Conservation (phyloP, 2,113 vertebrate species). For the Pampusana beccarii region DNA sequence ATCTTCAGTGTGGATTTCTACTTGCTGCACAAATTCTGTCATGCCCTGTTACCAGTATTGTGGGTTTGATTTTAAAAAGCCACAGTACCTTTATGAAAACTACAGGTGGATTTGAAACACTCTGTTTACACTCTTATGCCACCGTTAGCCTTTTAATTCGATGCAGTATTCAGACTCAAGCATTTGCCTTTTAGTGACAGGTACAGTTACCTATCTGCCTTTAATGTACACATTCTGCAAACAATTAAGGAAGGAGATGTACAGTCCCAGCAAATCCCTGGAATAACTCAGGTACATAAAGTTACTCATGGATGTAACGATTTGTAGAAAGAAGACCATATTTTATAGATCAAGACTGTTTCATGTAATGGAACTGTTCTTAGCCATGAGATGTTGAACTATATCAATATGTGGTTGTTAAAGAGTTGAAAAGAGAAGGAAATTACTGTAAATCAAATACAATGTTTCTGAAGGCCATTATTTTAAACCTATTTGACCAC, state of each 20-base stretch:
- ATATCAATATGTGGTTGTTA: not conserved
- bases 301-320: constrained; percentile 21
- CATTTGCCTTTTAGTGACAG: not conserved
- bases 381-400: not conserved
- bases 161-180: not conserved
- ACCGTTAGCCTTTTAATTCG: not conserved
- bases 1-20: not conserved
- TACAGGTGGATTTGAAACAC: not conserved
- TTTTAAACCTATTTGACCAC: constrained; percentile 33
- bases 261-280: not conserved
- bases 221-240: not conserved
- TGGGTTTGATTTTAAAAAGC: not conserved
- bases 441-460: constrained; percentile 40
- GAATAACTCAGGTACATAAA: not conserved
- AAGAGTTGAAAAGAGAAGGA: constrained; percentile 2
- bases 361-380: not conserved
- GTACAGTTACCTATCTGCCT: not conserved
- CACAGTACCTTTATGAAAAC: not conserved
- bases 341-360: not conserved
- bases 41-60: not conserved
- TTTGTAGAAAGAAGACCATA: not conserved
- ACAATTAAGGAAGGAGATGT: not conserved
- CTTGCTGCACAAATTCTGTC: not conserved
- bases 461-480: constrained; percentile 1
- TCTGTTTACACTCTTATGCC: not conserved